Evolutionary conservation across 2,797 vertebrate genomes (phyloP).

Genomic region (Darevskia nairensis): DNA sequence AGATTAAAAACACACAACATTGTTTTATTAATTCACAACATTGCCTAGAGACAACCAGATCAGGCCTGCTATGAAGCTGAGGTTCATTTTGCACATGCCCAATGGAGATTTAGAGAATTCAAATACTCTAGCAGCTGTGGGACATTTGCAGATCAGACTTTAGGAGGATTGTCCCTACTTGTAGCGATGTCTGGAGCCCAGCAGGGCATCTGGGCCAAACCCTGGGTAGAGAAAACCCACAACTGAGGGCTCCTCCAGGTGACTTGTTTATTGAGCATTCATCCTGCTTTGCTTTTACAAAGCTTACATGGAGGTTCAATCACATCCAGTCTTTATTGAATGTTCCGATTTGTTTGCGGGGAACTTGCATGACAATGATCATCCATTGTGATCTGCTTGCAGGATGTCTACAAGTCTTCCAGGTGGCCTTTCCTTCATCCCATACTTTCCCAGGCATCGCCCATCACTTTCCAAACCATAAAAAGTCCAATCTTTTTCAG

Average conservation of each 20-base stretch:
- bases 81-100: background rate
- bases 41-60: background rate
- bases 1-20: background rate
- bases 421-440: too few species aligned
- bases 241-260: background rate
- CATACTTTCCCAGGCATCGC: too few species aligned
- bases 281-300: too few species aligned
- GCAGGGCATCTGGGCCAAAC: background rate
- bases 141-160: background rate
- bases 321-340: too few species aligned
- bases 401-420: too few species aligned
- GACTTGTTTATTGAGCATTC: too few species aligned
- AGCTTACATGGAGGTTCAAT: too few species aligned
- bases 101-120: background rate
- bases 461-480: too few species aligned
- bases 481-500: too few species aligned
- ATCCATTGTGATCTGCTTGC: too few species aligned
- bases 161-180: background rate
- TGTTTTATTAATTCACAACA: background rate
- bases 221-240: background rate
- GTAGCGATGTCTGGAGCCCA: background rate
- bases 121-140: background rate
- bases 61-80: background rate
- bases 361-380: too few species aligned
- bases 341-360: too few species aligned